phyloP scores from a whole-genome alignment of 2,888 invertebrate genomes.

The Coleophora deauratella region DNA sequence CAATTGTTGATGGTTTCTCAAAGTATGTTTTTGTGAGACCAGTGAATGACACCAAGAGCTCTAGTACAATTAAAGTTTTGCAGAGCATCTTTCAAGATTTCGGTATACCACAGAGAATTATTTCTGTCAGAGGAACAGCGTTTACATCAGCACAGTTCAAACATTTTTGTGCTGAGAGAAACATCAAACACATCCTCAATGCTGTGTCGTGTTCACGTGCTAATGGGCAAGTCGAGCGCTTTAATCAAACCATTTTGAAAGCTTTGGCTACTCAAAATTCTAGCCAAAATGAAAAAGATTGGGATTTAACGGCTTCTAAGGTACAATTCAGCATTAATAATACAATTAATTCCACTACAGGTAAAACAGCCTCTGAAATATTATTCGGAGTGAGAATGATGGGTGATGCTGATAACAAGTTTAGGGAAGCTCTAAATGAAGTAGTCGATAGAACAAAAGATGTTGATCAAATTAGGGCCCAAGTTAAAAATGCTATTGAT shows the following conservation, averaged over 20 bases:
- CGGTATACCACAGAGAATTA: constrained; percentile 16
- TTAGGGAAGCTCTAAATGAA: neutral
- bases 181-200: constrained; percentile 22
- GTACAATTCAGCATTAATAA: constrained; percentile 9
- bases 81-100: constrained; percentile 19
- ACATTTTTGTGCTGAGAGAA: constrained; percentile 22
- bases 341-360: constrained; percentile 5
- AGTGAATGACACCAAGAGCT: constrained; percentile 25
- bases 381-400: constrained; percentile 1
- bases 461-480: neutral
- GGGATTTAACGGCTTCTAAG: constrained; percentile 5
- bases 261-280: constrained; percentile 2
- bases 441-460: neutral
- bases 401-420: neutral
- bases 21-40: constrained; percentile 31
- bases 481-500: constrained; percentile 1
- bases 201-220: constrained; percentile 14
- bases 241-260: constrained; percentile 2
- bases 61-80: constrained; percentile 22
- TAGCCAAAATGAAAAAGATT: constrained; percentile 3
- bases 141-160: constrained; percentile 35
- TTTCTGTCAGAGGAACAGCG: constrained; percentile 35
- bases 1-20: constrained; percentile 34
- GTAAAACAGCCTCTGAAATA: constrained; percentile 4
- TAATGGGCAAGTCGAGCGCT: constrained; percentile 25